Evolutionary conservation across 2,797 vertebrate genomes (phyloP).

Genomic region (Melanotaenia boesemani): DNA sequence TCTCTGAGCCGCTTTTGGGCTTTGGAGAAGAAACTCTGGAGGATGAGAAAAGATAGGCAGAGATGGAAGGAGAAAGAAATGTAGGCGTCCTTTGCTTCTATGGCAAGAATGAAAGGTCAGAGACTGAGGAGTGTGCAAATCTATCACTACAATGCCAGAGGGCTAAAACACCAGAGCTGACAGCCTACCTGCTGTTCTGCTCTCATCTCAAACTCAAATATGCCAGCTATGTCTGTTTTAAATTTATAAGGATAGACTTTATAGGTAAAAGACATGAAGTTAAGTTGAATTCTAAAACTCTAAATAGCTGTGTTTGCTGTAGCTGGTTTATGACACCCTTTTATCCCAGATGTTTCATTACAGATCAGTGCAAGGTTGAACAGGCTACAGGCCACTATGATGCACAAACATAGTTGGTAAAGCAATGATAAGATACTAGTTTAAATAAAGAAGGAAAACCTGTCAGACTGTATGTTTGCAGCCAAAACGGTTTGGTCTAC

Average conservation of each 20-base stretch:
- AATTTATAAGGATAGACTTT: slow-evolving; percentile 13
- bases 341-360: background rate
- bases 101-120: slow-evolving; percentile 78
- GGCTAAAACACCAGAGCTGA: slow-evolving; percentile 48
- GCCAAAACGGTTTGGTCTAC: background rate
- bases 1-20: slow-evolving; percentile 22
- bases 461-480: slow-evolving; percentile 1
- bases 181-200: slow-evolving; percentile 51
- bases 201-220: slow-evolving; percentile 28
- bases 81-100: slow-evolving; percentile 74
- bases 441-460: background rate
- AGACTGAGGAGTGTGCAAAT: slow-evolving; percentile 75
- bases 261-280: background rate
- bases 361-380: background rate
- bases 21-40: slow-evolving; percentile 43
- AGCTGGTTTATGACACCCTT: background rate
- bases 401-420: background rate
- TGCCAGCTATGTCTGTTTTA: slow-evolving; percentile 15
- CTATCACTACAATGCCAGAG: slow-evolving; percentile 64
- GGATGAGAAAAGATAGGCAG: slow-evolving; percentile 28
- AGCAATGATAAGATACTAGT: background rate
- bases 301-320: background rate
- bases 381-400: too few species aligned
- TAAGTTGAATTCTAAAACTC: background rate
- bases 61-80: slow-evolving; percentile 44